phyloP scores from a whole-genome alignment of 2,113 vertebrate genomes.

The Podarcis raffonei region DNA sequence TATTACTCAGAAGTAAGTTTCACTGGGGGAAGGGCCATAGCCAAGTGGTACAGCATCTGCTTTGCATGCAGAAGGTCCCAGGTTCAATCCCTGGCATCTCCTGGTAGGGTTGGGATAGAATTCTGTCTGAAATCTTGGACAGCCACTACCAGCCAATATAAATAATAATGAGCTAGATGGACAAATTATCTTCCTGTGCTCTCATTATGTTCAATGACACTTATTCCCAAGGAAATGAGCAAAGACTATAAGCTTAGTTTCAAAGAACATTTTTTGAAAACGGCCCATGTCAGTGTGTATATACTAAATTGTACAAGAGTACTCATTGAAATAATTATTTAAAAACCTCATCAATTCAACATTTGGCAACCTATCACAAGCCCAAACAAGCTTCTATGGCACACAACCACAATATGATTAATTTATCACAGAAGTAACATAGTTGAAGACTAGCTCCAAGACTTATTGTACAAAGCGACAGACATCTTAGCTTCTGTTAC shows the following conservation, averaged over 20 bases:
- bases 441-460: not conserved
- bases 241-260: not conserved
- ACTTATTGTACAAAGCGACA: not conserved
- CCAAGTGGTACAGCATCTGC: too few species aligned
- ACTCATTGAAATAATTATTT: not conserved
- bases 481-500: not conserved
- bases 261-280: not conserved
- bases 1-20: not conserved
- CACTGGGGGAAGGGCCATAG: not conserved
- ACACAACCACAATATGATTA: not conserved
- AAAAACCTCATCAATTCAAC: not conserved
- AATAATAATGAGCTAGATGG: too few species aligned
- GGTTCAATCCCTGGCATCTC: too few species aligned
- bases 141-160: too few species aligned
- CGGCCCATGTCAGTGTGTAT: not conserved
- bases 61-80: too few species aligned
- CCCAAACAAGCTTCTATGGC: not conserved
- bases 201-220: not conserved
- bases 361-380: rapidly evolving
- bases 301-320: not conserved
- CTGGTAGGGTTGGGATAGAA: too few species aligned
- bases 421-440: not conserved
- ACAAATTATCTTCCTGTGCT: too few species aligned
- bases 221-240: not conserved
- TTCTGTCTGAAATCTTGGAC: too few species aligned